Base-by-base conservation (phyloP, 1,140 invertebrate genomes). In the Drosophila funebris region DNA sequence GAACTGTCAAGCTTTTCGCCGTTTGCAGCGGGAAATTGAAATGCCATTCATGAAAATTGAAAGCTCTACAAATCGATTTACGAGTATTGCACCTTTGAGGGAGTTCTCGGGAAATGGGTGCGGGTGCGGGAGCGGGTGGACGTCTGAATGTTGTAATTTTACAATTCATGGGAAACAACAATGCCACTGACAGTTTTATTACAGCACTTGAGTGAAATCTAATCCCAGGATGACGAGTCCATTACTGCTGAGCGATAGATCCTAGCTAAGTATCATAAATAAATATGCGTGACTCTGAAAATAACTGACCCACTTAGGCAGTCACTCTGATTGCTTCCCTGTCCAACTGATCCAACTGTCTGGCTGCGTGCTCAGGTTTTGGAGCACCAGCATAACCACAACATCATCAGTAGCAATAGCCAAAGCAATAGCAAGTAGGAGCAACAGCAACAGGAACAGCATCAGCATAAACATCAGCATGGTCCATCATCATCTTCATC, bases 221-320 rank as follows among this genome's bases (percentile, higher is more conserved):
- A 57, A 27, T 64, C 16, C 46, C 57, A 39, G 41, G 22, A 13
- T 43, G 29, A 44, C 41, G 20, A 64, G 31, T 29, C 4, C 11
- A 60, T 31, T 16, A 36, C n/a, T 13, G n/a, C 33, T 11, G 14
- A 18, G 14, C 29, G 44, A 20, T 48, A 20, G 24, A 27, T 14
- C n/a, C 27, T 18, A 18, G 48, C 48, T 29, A 24, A 39, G 52
- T 44, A 4, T 22, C 11, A 33, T 54, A 71, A 80, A 62, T 56
- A 48, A 13, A 43, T 22, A 44, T 60, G 67, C 67, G 72, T 76
- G 72, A 60, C 62, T 64, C 37, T 62, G 14, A 77, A 84, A 87
- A 84, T 84, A 84, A 67, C 73, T 85, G 81, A 87, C 81, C 82
- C 53, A 87, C 31, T 87, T 79, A 63, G 39, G 13, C 53, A 54